phyloP scores from a whole-genome alignment of 2,888 invertebrate species.

The Acleris laterana region DNA sequence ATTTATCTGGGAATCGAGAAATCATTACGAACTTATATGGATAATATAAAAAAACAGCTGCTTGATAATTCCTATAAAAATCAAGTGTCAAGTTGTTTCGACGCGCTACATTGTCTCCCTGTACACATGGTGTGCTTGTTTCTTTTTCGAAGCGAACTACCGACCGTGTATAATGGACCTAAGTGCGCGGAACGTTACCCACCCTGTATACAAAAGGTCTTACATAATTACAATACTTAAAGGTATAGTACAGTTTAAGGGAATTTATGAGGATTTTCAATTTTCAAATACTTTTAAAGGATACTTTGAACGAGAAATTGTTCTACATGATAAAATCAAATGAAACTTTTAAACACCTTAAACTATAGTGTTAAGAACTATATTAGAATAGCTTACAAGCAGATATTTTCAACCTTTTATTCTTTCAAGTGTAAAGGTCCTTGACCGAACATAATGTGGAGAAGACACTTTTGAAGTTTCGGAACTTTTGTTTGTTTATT shows the following conservation, averaged over 20 bases:
- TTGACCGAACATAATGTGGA: conserved; percentile 29
- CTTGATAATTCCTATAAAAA: background rate
- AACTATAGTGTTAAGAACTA: background rate
- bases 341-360: background rate
- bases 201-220: conserved; percentile 20
- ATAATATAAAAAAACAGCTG: background rate
- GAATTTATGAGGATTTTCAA: too few relatives aligned
- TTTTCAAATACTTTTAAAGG: too few relatives aligned
- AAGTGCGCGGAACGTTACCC: conserved; percentile 22
- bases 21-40: background rate
- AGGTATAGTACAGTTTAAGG: too few relatives aligned
- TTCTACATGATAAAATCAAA: background rate
- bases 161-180: conserved; percentile 16
- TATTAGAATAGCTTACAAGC: background rate
- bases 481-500: conserved; percentile 37
- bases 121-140: conserved; percentile 20
- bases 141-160: conserved; percentile 24
- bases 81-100: conserved; percentile 12
- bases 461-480: conserved; percentile 34
- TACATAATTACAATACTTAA: background rate
- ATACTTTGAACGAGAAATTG: too few relatives aligned
- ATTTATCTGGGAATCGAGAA: too few relatives aligned
- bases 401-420: conserved; percentile 13
- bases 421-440: conserved; percentile 10
- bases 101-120: conserved; percentile 7